Base-by-base conservation (phyloP, 2,113 vertebrate species). In the Aegotheles bennettii region DNA sequence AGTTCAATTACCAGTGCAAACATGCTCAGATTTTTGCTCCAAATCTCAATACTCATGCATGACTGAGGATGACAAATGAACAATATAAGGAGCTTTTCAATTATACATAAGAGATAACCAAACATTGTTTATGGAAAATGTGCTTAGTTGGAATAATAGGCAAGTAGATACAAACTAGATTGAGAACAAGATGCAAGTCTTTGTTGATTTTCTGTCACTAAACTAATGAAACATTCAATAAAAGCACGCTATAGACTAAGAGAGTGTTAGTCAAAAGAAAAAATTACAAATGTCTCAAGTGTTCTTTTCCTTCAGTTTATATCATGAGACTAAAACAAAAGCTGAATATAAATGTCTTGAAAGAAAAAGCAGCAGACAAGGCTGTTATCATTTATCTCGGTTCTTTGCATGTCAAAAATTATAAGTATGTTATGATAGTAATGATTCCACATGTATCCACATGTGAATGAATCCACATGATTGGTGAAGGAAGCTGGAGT, bases 201-300 rank as follows among this genome's bases (percentile, higher is more conserved):
- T 77, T 80, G 75, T 74, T 69, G 88, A 94, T 93, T 94, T 96
- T 88, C 88, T 80, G 54, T 65, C 54, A 56, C 57, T 65, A 69
- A 78, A 90, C 15, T 73, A 61, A 83, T 28, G 31, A 91, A 83
- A 24, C 10, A 76, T 70, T 83, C 63, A 82, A 54, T 73, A 88
- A 80, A 80, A 69, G 13, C 7, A 45, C 70, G 9, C 25, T 64
- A 45, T 38, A 47, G 28, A 38, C 4, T 80, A 93, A 94, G 79
- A 68, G 80, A 87, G n/a, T n/a, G n/a, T n/a, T 43, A 87, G 21
- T 68, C 53, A 91, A 68, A 60, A 33, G 17, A 28, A 57, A 59
- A 71, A 71, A 48, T 10, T 48, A 48, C 16, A 94, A 76, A 59
- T 54, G 28, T 26, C 68, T 40, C 35, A 80, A 86, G 50, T n/a